These are phyloP conservation scores for Drosophila parvula DNA, from an alignment of 1,140 invertebrate species.

Conservation along the genomic window DNA sequence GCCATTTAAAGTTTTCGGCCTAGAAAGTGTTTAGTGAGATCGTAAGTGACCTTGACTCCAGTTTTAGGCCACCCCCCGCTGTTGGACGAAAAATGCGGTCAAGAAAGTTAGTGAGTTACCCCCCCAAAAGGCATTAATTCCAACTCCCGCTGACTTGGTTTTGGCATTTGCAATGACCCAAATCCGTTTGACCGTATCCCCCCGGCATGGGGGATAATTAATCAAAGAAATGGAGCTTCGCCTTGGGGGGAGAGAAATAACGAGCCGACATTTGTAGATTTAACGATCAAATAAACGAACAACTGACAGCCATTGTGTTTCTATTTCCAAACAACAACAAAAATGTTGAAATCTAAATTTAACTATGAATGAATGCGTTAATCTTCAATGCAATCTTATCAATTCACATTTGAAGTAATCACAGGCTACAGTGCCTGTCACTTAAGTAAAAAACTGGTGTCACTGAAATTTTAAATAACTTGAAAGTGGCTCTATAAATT, in stretches of 20 bases:
- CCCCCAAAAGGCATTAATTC: slow-evolving; percentile 6
- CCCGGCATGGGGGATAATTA: slow-evolving; percentile 56
- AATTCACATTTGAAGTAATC: slow-evolving; percentile 4
- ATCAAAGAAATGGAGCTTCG: slow-evolving; percentile 72
- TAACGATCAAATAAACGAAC: slow-evolving; percentile 38
- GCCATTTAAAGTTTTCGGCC: neutral
- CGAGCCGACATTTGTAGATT: slow-evolving; percentile 4
- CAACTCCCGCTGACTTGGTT: slow-evolving; percentile 34
- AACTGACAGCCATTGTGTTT: slow-evolving; percentile 52
- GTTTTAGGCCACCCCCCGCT: slow-evolving; percentile 8
- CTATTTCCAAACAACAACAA: neutral
- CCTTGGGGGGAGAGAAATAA: slow-evolving; percentile 21
- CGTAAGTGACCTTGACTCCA: slow-evolving; percentile 27
- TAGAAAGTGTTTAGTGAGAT: slow-evolving; percentile 31
- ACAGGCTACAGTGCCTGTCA: neutral
- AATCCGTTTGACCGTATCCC: slow-evolving; percentile 28
- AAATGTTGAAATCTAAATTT: slow-evolving; percentile 1
- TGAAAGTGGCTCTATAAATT: neutral
- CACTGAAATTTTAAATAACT: neutral
- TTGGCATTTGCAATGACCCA: slow-evolving; percentile 59
- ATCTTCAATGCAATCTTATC: slow-evolving; percentile 16
- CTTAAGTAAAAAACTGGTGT: neutral
- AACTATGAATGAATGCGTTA: slow-evolving; percentile 1
- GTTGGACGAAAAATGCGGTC: slow-evolving; percentile 21
- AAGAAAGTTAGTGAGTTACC: slow-evolving; percentile 26